Base-by-base conservation (phyloP, 2,797 vertebrate species). In the Micrastur ruficollis region DNA sequence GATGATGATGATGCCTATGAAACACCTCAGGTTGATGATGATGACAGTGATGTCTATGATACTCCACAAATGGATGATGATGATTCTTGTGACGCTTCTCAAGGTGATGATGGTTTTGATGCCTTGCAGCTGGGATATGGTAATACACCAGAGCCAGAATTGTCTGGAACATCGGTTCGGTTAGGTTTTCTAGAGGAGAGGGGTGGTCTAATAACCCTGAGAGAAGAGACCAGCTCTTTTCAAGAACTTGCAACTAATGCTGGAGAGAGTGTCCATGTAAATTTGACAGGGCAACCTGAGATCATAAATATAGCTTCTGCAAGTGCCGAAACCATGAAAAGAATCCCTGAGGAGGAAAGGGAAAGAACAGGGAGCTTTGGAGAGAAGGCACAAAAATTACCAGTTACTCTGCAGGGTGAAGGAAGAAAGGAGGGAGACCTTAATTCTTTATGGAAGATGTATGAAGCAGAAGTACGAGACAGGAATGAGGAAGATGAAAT, bases 51-150 rank as follows among this genome's bases (percentile, higher is more conserved):
- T 49, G 93, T 96, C 40, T 98, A 94, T 93, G 93, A 95, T 78
- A 97, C 94, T 6, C 95, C 97, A 22, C 96, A 96, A 50, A 70
- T 86, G 26, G 94, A 92, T 58, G 82, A 86, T 5, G 70, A 73
- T 81, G 93, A 79, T 67, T 97, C 86, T 34, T 97, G 90, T 72
- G 96, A 95, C 29, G 84, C 49, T 31, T 81, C 95, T 76, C 82
- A 86, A 71, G 82, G 29, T 66, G 96, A 95, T 36, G 96, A 94
- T 22, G 94, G 75, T 65, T 97, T 97, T 80, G 94, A 97, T 66
- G 67, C 46, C 8, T 95, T 96, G 63, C 90, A 81, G 18, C 5
- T 96, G 59, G 93, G 86, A 21, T 66, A 71, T 14, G 80, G 83
- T 87, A 89, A 56, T 74, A 63, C 22, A 23, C 31, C n/a, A 49